Evolutionary conservation across 1,140 invertebrate species (phyloP), one percentile per base, ranked within the genome.

Genomic region (Macrostomum lignano): DNA sequence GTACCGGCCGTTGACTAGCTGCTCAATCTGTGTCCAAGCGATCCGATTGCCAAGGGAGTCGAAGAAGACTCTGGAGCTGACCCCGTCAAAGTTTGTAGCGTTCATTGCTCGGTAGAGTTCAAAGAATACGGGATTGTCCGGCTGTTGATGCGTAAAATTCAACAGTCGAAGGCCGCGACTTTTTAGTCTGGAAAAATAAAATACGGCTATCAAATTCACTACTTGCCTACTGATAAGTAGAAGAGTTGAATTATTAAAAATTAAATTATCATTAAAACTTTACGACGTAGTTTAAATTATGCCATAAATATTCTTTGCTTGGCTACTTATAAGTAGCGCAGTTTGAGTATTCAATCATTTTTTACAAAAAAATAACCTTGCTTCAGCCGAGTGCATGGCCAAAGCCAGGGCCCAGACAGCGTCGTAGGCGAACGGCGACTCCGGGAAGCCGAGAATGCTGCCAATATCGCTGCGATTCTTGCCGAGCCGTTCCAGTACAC

Each of bases 81-180:
- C 78, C 22, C 91, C 91, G 13, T 86, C 64, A 53, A 98, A 98
- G 45, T 82, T 74, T 2, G 84, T 94, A 7, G 74, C 75, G 61
- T 93, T 93, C 61, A 94, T 86, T 6, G 86, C 82, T 30, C 75
- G 72, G 57, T 88, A 93, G 42, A 94, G 84, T 50, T 82, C 75
- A 49, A 81, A 71, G 1, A 75, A 78, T 26, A 88, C 86, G 46
- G 78, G 71, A 46, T 76, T 77, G 53, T 93, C 77, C 5, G 72
- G 77, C 15, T 7, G 15, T 7, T 28, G 26, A 53, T 96, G 96
- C n/a, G 77, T 78, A 53, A 98, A 98, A 52, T 91, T 74, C 45
- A 88, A 84, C 35, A 98, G 58, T 33, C 69, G 75, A 42, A 67
- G 65, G 3, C 74, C 73, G 31, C 68, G 66, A 42, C 69, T 69